Base-by-base conservation (phyloP, 2,113 vertebrate species). In the Corydoras maculifer region DNA sequence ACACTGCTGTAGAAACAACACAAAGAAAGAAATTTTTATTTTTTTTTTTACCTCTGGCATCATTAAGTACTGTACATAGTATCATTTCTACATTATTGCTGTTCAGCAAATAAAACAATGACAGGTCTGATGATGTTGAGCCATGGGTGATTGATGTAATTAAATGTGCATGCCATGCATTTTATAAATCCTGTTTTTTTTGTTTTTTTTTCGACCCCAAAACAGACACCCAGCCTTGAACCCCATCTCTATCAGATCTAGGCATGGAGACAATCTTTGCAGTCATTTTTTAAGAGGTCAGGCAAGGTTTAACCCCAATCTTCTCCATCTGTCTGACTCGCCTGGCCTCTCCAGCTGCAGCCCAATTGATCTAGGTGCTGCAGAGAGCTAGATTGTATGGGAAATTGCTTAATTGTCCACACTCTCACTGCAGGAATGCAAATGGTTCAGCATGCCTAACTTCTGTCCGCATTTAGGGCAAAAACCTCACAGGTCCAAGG, bases 391-490 rank as follows among this genome's bases (percentile, higher is more conserved):
- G 87, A 91, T 90, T 90, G 88, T 85, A 86, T 82, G 85, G 90
- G 90, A 91, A 91, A 90, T 80, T 84, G 86, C 84, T 86, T 90
- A 90, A 90, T 90, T 89, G 87, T 83, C 83, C 79, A 78, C 83
- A 87, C 88, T 89, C 85, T 90, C 83, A 77, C 86, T 88, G 81
- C 81, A 84, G 88, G 89, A 90, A 90, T 90, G 88, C 82, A 88
- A 89, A 88, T 86, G 83, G 83, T 79, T 63, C 82, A 84, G 76
- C 57, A 70, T 72, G 32, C 14, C 35, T 32, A 50, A 57, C 32
- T 74, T 14, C 55, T 79, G 77, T 75, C 64, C 80, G 83, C 75
- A 58, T 68, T 62, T 32, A 62, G 35, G 70, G 80, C 61, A 72
- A 80, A 74, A 81, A 70, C 62, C 67, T 51, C 35, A 43, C 32